Conservation (phyloP, 2,113 vertebrate species). For the Sclerurus mexicanus region DNA sequence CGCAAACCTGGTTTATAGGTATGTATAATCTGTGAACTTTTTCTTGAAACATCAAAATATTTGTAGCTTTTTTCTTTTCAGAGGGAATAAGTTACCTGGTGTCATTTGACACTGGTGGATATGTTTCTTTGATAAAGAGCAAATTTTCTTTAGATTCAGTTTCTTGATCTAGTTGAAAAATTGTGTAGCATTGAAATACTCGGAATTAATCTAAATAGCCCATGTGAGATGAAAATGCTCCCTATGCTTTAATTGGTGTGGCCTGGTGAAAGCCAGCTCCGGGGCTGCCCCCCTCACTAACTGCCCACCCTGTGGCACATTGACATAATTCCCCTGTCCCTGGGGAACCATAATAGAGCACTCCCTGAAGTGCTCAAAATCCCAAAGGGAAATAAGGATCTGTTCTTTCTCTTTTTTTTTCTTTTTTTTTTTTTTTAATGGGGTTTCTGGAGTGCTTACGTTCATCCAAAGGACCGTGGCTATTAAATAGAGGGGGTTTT, state of each 20-base stretch:
- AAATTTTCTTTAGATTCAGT: slow-evolving; percentile 5
- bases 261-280: background rate
- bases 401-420: background rate
- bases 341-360: background rate
- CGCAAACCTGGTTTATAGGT: background rate
- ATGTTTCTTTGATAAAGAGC: background rate
- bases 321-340: background rate
- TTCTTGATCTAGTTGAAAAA: background rate
- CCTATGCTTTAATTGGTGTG: background rate
- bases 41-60: slow-evolving; percentile 43
- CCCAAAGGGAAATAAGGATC: slow-evolving; percentile 24
- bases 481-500: slow-evolving; percentile 5
- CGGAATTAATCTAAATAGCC: background rate
- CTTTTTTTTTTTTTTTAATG: background rate
- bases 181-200: background rate
- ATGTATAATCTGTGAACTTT: slow-evolving; percentile 10
- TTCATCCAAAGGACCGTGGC: slow-evolving; percentile 16
- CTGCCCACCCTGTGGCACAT: background rate
- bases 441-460: slow-evolving; percentile 29
- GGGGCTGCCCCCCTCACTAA: background rate
- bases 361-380: slow-evolving; percentile 42
- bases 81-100: background rate
- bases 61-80: background rate
- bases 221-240: background rate
- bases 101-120: background rate